A percentile compares a stretch with the other conserved stretches of the same genome.
Evolutionary conservation across 1,140 invertebrate genomes (phyloP).

Genomic region (Drosophila littoralis): DNA sequence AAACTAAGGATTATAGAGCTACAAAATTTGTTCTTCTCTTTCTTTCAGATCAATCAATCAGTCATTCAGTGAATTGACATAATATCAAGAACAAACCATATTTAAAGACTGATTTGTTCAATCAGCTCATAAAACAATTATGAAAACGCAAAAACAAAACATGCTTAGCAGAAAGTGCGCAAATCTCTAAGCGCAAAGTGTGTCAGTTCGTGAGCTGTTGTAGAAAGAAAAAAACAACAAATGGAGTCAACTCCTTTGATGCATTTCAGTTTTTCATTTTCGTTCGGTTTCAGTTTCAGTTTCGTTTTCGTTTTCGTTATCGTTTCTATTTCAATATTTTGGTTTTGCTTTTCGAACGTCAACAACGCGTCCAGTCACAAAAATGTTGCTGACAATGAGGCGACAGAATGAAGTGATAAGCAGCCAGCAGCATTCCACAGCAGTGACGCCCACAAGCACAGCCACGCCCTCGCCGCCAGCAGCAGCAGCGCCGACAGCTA

Average conservation of each 20-base stretch:
- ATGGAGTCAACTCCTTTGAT: constrained; percentile 65
- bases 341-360: constrained; percentile 23
- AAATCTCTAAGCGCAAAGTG: constrained; percentile 24
- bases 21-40: background rate
- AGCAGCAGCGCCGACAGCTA: constrained; percentile 4
- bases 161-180: constrained; percentile 3
- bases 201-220: constrained; percentile 7
- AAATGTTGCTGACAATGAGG: constrained; percentile 85
- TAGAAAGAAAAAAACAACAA: constrained; percentile 25
- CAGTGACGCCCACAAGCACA: constrained; percentile 33
- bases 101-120: constrained; percentile 56
- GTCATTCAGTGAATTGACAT: constrained; percentile 11
- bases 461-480: constrained; percentile 43
- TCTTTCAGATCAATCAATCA: constrained; percentile 16
- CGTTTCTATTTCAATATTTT: constrained; percentile 12
- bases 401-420: constrained; percentile 83
- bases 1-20: too few species aligned
- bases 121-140: background rate
- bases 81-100: constrained; percentile 6
- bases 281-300: constrained; percentile 50
- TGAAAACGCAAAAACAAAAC: constrained; percentile 14
- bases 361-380: constrained; percentile 43
- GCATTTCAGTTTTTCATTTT: constrained; percentile 62
- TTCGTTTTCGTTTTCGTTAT: constrained; percentile 49
- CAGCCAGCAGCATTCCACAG: constrained; percentile 64